phyloP scores from a whole-genome alignment of 2,797 vertebrate genomes.

The Oreochromis grahami region DNA sequence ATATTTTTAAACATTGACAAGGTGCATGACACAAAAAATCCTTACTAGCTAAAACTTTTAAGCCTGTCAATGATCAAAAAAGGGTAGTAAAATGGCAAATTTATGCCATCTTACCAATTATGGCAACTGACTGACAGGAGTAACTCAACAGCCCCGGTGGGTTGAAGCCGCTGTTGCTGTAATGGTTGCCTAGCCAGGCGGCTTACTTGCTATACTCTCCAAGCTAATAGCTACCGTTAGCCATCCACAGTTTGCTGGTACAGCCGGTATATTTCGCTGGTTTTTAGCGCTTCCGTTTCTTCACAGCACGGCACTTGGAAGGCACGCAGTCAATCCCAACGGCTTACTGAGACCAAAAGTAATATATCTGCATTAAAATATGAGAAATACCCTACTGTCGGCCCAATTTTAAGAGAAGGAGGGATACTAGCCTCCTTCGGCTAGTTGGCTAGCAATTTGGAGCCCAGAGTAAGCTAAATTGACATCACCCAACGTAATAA shows the following conservation, averaged over 20 bases:
- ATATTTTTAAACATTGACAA: conserved; percentile 22
- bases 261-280: conserved; percentile 65
- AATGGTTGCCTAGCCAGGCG: conserved; percentile 59
- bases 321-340: neutral
- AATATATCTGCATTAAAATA: neutral
- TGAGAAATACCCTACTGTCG: conserved; percentile 22
- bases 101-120: conserved; percentile 61
- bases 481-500: conserved; percentile 14
- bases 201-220: conserved; percentile 33
- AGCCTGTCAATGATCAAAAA: neutral
- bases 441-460: conserved; percentile 70
- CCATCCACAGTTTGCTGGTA: conserved; percentile 58
- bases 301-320: conserved; percentile 25
- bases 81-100: neutral
- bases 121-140: conserved; percentile 42
- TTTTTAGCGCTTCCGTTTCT: conserved; percentile 32
- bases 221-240: conserved; percentile 55
- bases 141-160: conserved; percentile 41
- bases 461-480: conserved; percentile 46
- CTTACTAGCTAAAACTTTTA: neutral
- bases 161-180: conserved; percentile 46
- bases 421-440: conserved; percentile 54
- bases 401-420: conserved; percentile 38
- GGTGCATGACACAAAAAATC: neutral
- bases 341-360: neutral